Evolutionary conservation across 2,888 invertebrate genomes (phyloP).

Genomic region (Eutolmus rufibarbis): DNA sequence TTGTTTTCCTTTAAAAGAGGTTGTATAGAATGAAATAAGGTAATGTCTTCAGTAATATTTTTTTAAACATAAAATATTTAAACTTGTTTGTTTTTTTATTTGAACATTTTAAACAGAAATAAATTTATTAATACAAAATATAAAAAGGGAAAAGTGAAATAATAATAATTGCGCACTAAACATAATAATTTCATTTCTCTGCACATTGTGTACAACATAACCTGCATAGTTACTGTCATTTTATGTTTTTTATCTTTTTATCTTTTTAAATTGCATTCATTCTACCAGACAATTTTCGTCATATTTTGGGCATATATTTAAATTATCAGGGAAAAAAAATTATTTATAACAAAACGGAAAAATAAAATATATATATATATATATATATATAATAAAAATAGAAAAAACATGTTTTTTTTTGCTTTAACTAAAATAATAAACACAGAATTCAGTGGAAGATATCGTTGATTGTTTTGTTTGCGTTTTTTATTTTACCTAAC

Average conservation of each 20-base stretch:
- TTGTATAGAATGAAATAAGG: neutral
- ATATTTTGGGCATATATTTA: neutral
- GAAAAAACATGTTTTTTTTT: neutral
- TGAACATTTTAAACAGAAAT: neutral
- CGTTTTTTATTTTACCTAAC: neutral
- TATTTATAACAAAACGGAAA: neutral
- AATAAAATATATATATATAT: neutral
- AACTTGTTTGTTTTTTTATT: neutral
- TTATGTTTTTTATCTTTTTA: neutral
- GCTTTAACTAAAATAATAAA: slow-evolving; percentile 1
- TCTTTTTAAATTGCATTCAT: neutral
- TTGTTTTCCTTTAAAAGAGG: neutral
- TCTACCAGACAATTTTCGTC: neutral
- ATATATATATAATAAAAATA: neutral
- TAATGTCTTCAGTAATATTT: neutral
- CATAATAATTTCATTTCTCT: neutral
- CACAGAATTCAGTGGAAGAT: slow-evolving; percentile 33
- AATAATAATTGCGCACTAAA: neutral
- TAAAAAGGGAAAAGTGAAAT: neutral
- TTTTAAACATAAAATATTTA: neutral
- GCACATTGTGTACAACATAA: neutral
- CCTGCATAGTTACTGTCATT: neutral
- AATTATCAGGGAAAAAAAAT: neutral
- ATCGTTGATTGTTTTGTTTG: neutral
- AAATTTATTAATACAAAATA: neutral